A percentile compares a stretch with the other conserved stretches of the same genome.
Conservation (phyloP, 2,113 vertebrate genomes). For the Willisornis vidua region DNA sequence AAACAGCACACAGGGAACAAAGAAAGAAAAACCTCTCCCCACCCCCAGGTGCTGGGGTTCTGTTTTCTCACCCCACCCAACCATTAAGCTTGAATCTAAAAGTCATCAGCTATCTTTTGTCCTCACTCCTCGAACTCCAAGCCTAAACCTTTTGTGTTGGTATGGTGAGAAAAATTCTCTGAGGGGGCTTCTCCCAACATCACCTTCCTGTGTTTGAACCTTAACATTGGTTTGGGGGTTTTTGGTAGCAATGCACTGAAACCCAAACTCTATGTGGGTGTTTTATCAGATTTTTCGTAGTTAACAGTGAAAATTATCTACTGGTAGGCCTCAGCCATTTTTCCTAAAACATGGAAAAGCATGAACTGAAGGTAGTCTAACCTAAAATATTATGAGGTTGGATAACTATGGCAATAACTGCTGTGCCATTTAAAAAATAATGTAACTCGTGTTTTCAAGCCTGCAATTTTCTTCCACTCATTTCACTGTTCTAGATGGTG, state of each 20-base stretch:
- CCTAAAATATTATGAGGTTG: not conserved
- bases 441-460: fast-evolving
- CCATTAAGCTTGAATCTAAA: no score
- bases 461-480: not conserved
- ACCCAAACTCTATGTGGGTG: not conserved
- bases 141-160: no score
- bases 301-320: not conserved
- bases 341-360: not conserved
- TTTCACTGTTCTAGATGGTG: not conserved
- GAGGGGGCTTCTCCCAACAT: no score
- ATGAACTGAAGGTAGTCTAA: not conserved
- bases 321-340: not conserved
- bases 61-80: no score
- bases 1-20: no score
- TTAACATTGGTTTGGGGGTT: no score
- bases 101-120: no score
- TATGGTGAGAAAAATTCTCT: no score
- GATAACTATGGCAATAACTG: not conserved
- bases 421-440: not conserved
- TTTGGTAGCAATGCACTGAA: not conserved
- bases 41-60: no score
- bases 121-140: no score
- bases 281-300: not conserved
- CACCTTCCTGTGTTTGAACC: no score
- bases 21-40: no score